Base-by-base conservation (phyloP, 2,888 invertebrate species). In the Osmoderma eremita region DNA sequence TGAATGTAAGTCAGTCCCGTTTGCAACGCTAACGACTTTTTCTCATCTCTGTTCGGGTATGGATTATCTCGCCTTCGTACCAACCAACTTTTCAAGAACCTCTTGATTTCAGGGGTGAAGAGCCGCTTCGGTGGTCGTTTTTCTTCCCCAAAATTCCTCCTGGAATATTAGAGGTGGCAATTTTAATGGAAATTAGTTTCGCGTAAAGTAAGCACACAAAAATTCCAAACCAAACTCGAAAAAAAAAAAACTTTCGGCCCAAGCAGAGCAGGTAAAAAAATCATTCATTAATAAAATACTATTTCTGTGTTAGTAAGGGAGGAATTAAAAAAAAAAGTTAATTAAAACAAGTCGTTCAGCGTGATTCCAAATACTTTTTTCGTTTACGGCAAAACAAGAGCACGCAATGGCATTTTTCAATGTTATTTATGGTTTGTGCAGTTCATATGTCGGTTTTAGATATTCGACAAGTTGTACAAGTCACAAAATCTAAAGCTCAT, bases 51-150 rank as follows among this genome's bases (percentile, higher is more conserved):
- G 77, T 90, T 91, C 0, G 92, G 91, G 80, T 92, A 92, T 0
- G 92, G 92, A 79, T 92, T 91, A 71, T 91, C 91, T 78, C 91
- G 85, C 73, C 91, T 84, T 48, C 91, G 84, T 13, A 92, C 87
- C 12, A 92, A 84, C 92, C 92, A 92, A 76, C 91, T 90, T 82
- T 92, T 92, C 20, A 92, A 84, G 82, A 88, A 90, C 70, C 88
- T 85, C 78, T 92, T 92, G 75, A 92, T 91, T 84, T 92, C 91
- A 65, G 92, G 91, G 8, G 92, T 92, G 79, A 92, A 92, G 20
- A 92, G 84, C 70, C 91, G 85, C 78, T 92, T 92, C 58, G 88
- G 87, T 36, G 89, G 88, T 50, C 90, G 86, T 76, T 86, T 86
- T 61, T 88, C 88, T 49, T 86, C 87, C 5, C 85, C 85, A 77